phyloP scores from a whole-genome alignment of 2,888 invertebrate genomes.

The Caenorhabditis sp. region DNA sequence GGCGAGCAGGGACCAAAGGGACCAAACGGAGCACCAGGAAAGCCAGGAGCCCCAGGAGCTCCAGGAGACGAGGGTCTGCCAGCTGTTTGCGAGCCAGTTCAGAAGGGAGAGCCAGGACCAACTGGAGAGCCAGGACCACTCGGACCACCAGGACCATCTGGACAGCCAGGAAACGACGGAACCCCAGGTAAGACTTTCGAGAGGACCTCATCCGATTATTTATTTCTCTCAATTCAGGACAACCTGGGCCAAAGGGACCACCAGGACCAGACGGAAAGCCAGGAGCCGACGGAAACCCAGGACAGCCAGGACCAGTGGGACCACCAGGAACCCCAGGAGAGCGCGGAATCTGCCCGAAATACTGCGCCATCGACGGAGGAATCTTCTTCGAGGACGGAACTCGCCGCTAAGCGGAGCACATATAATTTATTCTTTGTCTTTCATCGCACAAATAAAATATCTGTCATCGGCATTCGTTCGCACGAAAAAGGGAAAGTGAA shows the following conservation, averaged over 20 bases:
- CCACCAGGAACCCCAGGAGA: slow-evolving; percentile 66
- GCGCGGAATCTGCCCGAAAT: slow-evolving; percentile 63
- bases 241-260: slow-evolving; percentile 63
- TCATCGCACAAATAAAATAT: slow-evolving; percentile 12
- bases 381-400: slow-evolving; percentile 68
- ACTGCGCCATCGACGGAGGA: slow-evolving; percentile 65
- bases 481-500: slow-evolving; percentile 4
- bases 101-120: slow-evolving; percentile 68
- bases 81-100: slow-evolving; percentile 65
- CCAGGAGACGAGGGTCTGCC: slow-evolving; percentile 64
- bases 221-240: slow-evolving; percentile 43
- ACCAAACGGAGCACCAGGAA: slow-evolving; percentile 69
- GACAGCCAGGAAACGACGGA: slow-evolving; percentile 67
- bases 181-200: slow-evolving; percentile 34
- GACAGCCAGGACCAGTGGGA: slow-evolving; percentile 62
- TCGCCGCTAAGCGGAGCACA: slow-evolving; percentile 41
- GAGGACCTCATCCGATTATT: background rate
- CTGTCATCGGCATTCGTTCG: slow-evolving; percentile 1
- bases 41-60: slow-evolving; percentile 68
- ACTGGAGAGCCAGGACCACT: slow-evolving; percentile 71
- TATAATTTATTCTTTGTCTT: slow-evolving; percentile 49
- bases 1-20: slow-evolving; percentile 72
- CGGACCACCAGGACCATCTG: slow-evolving; percentile 69
- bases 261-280: slow-evolving; percentile 65
- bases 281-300: slow-evolving; percentile 66